Evolutionary conservation across 2,888 invertebrate genomes (phyloP), one percentile per base, ranked within the genome.

Genomic region (Rhagophthalmus giganteus): DNA sequence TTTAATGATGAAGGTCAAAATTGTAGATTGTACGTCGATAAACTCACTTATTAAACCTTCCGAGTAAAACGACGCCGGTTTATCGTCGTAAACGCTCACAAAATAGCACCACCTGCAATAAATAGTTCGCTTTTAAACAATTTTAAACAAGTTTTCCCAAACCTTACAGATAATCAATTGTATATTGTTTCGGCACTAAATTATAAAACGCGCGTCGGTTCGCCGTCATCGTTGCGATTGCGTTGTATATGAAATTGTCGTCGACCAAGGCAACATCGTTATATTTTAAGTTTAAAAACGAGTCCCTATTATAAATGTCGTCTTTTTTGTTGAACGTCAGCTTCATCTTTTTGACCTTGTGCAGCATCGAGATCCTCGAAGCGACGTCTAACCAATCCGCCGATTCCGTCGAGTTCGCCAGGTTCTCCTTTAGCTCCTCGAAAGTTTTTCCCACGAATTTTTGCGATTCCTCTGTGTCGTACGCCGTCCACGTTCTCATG

Each of bases 71-170:
- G 61, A 58, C 9, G 51, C 35, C 6, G 62, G 62, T 15, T 47
- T 30, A 8, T 20, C 48, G 10, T 58, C 49, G 13, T 51, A 59
- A 4, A 57, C 48, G 26, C 48, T 54, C 4, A 55, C 27, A 34
- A 60, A 61, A 27, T 59, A 30, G 40, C 55, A 55, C 55, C 61
- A 64, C 15, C 63, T 63, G 39, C 12, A 57, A 54, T 10, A 28
- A 28, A 39, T 10, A 41, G 14, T 24, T 0, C 5, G n/a, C n/a
- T n/a, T n/a, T n/a, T n/a, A n/a, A n/a, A n/a, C n/a, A n/a, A n/a
- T n/a, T n/a, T n/a, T n/a, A n/a, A n/a, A n/a, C n/a, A n/a, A n/a
- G n/a, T n/a, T n/a, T n/a, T n/a, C n/a, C 4, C 31, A 3, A 32
- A 15, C 12, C 56, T 46, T 50, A 56, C 56, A 50, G 10, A 15